Percentiles rank a stretch among this genome's conserved stretches.
Conservation (phyloP, 1,140 invertebrate species). For the Sinella curviseta region DNA sequence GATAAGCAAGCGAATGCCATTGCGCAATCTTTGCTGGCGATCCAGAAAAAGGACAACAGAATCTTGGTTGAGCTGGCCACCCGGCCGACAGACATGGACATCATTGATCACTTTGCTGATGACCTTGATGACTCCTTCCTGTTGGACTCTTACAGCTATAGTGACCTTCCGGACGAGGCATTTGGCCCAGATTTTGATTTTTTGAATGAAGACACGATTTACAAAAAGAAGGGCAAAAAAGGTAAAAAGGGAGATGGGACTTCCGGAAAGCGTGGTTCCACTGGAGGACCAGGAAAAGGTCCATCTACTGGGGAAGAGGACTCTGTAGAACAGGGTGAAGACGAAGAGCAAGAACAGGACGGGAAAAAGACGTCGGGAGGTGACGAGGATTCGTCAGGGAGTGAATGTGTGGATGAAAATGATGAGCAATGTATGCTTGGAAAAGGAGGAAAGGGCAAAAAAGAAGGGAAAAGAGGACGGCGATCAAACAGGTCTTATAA, state of each 20-base stretch:
- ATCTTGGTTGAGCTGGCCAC: background rate
- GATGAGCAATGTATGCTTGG: background rate
- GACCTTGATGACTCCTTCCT: constrained; percentile 24
- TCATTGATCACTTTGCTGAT: constrained; percentile 13
- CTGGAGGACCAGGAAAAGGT: background rate
- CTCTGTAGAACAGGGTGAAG: too few species aligned
- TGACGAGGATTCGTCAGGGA: background rate
- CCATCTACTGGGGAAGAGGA: background rate
- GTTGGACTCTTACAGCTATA: background rate
- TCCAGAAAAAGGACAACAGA: constrained; percentile 20
- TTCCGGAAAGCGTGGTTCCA: background rate
- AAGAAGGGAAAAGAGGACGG: background rate
- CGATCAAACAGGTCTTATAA: background rate
- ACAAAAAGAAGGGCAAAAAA: background rate
- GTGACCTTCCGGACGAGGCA: constrained; percentile 1
- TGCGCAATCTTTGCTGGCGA: background rate
- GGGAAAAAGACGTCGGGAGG: background rate
- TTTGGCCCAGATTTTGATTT: constrained; percentile 21
- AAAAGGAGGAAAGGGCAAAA: background rate
- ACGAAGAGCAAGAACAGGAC: background rate
- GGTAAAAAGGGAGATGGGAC: background rate
- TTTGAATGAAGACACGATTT: constrained; percentile 2
- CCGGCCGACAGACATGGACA: background rate
- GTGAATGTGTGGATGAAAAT: background rate
- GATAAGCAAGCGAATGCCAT: constrained; percentile 24